Evolutionary conservation across 1,140 invertebrate species (phyloP).

Genomic region (Aradophagus sp.): DNA sequence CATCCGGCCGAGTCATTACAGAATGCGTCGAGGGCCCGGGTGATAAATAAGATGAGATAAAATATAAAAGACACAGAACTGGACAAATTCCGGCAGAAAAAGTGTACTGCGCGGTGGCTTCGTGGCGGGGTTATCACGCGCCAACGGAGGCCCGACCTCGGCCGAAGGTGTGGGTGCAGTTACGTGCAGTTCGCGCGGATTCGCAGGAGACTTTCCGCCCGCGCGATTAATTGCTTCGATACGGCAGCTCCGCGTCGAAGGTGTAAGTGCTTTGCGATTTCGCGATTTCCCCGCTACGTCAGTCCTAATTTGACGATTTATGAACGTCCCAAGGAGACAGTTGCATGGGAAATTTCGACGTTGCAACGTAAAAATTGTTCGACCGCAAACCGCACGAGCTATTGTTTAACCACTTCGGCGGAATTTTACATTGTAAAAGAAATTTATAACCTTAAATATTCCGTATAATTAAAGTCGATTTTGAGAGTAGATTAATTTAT

Average conservation of each 20-base stretch:
- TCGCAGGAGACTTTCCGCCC: conserved; percentile 56
- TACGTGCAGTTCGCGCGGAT: conserved; percentile 56
- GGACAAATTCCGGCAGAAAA: conserved; percentile 52
- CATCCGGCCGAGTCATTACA: conserved; percentile 33
- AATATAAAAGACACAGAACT: conserved; percentile 50
- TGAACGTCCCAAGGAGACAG: conserved; percentile 17
- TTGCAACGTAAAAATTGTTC: too few relatives aligned
- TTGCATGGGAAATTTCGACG: conserved; percentile 14
- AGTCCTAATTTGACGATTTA: conserved; percentile 50
- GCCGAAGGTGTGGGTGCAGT: conserved; percentile 52
- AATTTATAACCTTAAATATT: too few relatives aligned
- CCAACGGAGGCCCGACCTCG: conserved; percentile 38
- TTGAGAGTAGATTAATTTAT: too few relatives aligned
- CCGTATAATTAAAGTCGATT: too few relatives aligned
- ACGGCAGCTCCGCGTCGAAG: conserved; percentile 47
- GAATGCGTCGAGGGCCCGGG: conserved; percentile 23
- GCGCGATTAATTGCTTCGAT: conserved; percentile 59
- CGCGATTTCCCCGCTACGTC: conserved; percentile 43
- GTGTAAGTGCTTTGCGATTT: conserved; percentile 52
- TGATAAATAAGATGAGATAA: conserved; percentile 45
- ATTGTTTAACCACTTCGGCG: background rate
- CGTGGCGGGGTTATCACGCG: conserved; percentile 45
- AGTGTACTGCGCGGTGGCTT: conserved; percentile 31
- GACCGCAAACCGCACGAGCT: too few relatives aligned
- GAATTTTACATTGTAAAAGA: too few relatives aligned